These are phyloP conservation scores for Nomada lathburiana DNA, from an alignment of 2,888 invertebrate genomes.

Conservation along the genomic window DNA sequence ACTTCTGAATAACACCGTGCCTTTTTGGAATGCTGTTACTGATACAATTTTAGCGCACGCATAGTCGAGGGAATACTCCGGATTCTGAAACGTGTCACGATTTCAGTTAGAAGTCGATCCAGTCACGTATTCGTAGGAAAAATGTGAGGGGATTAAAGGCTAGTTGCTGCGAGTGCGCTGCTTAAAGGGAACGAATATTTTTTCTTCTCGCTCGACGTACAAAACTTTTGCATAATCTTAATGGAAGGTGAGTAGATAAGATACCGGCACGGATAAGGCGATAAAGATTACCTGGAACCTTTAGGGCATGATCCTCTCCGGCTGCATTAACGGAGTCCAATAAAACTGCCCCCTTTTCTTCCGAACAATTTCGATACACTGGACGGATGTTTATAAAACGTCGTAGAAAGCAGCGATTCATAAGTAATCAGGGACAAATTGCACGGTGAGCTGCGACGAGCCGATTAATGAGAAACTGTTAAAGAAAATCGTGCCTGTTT, in stretches of 20 bases:
- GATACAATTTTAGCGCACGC: no score
- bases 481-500: background rate
- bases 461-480: no score
- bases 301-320: slow-evolving; percentile 53
- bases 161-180: background rate
- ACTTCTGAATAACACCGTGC: no score
- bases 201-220: slow-evolving; percentile 35
- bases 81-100: no score
- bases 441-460: background rate
- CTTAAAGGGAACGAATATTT: slow-evolving; percentile 24
- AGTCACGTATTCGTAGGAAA: background rate
- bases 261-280: slow-evolving; percentile 54
- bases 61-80: no score
- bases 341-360: slow-evolving; percentile 38
- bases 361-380: slow-evolving; percentile 19
- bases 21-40: no score
- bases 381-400: slow-evolving; percentile 26
- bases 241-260: slow-evolving; percentile 41
- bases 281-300: slow-evolving; percentile 68
- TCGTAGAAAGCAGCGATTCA: slow-evolving; percentile 21
- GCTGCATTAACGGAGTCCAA: slow-evolving; percentile 61
- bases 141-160: slow-evolving; percentile 10
- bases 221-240: slow-evolving; percentile 56
- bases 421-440: slow-evolving; percentile 37
- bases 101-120: background rate